These are phyloP conservation scores for Trididemnum clinides DNA, from an alignment of 23 tunicate species.

Conservation along the genomic window DNA sequence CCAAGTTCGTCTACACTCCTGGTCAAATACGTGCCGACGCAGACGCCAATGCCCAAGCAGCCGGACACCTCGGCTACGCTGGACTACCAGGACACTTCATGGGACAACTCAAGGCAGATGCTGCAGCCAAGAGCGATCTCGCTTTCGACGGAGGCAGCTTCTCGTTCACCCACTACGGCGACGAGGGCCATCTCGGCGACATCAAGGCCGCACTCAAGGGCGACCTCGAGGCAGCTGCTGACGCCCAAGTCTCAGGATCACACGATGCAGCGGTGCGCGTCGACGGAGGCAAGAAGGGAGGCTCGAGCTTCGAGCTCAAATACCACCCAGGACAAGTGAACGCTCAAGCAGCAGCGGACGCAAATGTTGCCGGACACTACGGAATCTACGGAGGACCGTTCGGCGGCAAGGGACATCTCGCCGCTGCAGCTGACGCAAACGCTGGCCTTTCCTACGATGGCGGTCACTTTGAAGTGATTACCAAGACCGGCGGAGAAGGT, in stretches of 20 bases:
- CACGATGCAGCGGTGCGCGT: neutral
- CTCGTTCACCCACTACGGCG: neutral
- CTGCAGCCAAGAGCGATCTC: conserved; percentile 19
- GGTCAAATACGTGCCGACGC: neutral
- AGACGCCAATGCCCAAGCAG: neutral
- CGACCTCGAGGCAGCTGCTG: neutral
- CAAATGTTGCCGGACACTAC: neutral
- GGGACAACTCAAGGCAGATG: neutral
- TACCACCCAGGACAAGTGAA: conserved; percentile 7
- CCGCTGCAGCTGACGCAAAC: neutral
- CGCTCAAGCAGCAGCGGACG: neutral
- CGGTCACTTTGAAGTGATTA: conserved; percentile 1
- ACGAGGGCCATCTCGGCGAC: neutral
- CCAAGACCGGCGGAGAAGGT: conserved; percentile 19
- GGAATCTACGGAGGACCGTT: neutral
- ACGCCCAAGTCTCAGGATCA: neutral
- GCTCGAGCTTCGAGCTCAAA: neutral
- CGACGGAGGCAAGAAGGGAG: conserved; percentile 27
- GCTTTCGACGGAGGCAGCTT: neutral
- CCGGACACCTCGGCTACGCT: neutral
- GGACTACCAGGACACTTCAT: neutral
- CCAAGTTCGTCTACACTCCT: conserved; percentile 12
- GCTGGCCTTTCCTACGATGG: neutral
- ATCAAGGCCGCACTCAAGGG: conserved; percentile 20
- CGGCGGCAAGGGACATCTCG: conserved; percentile 16